phyloP scores from a whole-genome alignment of 2,113 vertebrate species.

The Stomatorhinus ivindoensis region DNA sequence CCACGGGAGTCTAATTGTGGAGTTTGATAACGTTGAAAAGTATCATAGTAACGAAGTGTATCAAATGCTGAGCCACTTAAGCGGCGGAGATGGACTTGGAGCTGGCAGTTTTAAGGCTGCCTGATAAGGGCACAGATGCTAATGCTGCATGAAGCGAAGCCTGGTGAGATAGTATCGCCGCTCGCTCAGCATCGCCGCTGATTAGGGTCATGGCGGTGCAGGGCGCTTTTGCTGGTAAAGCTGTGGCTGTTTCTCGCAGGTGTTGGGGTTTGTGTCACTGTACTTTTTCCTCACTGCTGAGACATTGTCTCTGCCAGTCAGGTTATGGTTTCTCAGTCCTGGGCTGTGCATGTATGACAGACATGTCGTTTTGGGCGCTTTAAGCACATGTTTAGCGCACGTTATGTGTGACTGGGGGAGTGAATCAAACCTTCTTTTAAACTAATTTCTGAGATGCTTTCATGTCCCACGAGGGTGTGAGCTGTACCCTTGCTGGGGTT shows the following conservation, averaged over 20 bases:
- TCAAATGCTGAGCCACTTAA: background rate
- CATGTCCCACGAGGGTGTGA: background rate
- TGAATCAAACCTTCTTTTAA: background rate
- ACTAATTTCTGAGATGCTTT: background rate
- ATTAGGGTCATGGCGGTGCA: background rate
- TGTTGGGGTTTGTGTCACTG: background rate
- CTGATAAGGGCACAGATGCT: slow-evolving; percentile 3
- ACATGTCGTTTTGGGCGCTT: background rate
- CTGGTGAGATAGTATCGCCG: background rate
- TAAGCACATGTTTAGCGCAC: background rate
- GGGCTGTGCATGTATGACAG: background rate
- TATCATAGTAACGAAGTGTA: background rate
- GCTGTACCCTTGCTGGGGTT: background rate
- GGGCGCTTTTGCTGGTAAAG: background rate
- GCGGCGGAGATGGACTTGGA: background rate
- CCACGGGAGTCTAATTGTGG: background rate
- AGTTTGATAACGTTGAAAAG: background rate
- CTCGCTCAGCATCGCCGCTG: background rate
- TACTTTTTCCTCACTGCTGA: slow-evolving; percentile 21
- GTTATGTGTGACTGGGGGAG: background rate
- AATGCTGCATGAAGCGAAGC: background rate
- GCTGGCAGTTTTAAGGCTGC: background rate
- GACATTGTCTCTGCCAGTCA: background rate
- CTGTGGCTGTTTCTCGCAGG: background rate
- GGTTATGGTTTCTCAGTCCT: background rate